Base-by-base conservation (phyloP, 2,113 vertebrate species). In the Coracopsis vasa region DNA sequence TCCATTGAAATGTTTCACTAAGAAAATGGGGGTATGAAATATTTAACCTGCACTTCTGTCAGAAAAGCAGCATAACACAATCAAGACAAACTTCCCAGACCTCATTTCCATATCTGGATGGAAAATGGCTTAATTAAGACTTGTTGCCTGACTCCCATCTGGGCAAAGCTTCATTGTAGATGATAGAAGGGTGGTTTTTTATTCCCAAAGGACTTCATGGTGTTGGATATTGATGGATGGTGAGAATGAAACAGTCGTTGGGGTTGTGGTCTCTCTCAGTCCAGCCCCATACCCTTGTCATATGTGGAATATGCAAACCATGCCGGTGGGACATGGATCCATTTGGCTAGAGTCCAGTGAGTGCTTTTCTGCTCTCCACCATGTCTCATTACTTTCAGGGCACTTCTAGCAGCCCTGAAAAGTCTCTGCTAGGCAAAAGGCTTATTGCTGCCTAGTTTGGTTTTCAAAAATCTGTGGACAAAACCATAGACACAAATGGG, bases 301-400 rank as follows among this genome's bases (percentile, higher is more conserved):
- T 27, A 4, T 9, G 17, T 5, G 77, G 33, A 61, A 10, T 29
- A 13, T 31, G 10, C 9, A 33, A 75, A 64, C 9, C 5, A 9
- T 53, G 10, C 25, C 1, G 2, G 7, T 33, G 54, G 35, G 31
- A 53, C 23, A 66, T 0, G 0, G 29, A 31, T 3, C 7, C 11
- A 4, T 27, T 61, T 18, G 33, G 28, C 6, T n/a, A 24, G 11
- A 69, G 7, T 23, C 21, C 33, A 28, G 28, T 1, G 6, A 29
- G 10, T 20, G 18, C 53, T 84, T 65, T 51, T 28, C 21, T 60
- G 19, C 17, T 50, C 44, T 33, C 29, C 4, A 4, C 4, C 25
- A 33, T 20, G 58, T 69, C 8, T 3, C 1, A 0, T 39, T 35
- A 18, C 27, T 29, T 47, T 56, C 7, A 35, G 27, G 53, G 10